Base-by-base conservation (phyloP, 2,797 vertebrate genomes). In the Vipera latastei region DNA sequence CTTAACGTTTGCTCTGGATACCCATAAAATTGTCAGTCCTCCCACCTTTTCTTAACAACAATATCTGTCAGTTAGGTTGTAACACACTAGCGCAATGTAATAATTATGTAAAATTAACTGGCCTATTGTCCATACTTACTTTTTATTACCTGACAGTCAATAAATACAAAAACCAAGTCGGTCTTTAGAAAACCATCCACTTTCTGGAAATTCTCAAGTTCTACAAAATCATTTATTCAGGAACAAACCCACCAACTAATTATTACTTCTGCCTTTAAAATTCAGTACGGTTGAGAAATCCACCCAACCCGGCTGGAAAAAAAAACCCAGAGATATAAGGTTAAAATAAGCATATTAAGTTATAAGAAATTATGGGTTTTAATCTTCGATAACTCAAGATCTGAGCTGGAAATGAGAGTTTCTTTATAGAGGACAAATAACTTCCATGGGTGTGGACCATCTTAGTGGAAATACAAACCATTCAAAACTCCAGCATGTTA, bases 181-280 rank as follows among this genome's bases (percentile, higher is more conserved):
- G 11, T 69, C 78, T 89, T 91, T 55, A 91, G 89, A 18, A 61
- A 94, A 61, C 0, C 6, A 73, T 1, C 26, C 88, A 90, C 44
- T 92, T 93, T 93, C 44, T 93, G 26, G 1, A 55, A 93, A 16
- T 88, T n/a, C 11, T 94, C 12, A 89, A 95, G 94, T 65, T 92
- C 53, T 51, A 93, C 51, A 57, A 88, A 89, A 51, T 4, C 90
- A 48, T 9, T 69, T 91, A 86, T 92, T 53, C 51, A 65, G 1
- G 18, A 2, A n/a, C 1, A 22, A 25, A 25, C 4, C 2, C 63
- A 65, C 0, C 59, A 86, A 59, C 0, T 86, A 88, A 83, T 89
- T 44, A 2, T 22, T 44, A 4, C 48, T n/a, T 90, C 73, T 25
- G 69, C 89, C 38, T 93, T 90, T 95, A 93, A 94, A 91, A 14